phyloP scores from a whole-genome alignment of 92 coral and sea anemone genomes.

The Actinostola sp. region DNA sequence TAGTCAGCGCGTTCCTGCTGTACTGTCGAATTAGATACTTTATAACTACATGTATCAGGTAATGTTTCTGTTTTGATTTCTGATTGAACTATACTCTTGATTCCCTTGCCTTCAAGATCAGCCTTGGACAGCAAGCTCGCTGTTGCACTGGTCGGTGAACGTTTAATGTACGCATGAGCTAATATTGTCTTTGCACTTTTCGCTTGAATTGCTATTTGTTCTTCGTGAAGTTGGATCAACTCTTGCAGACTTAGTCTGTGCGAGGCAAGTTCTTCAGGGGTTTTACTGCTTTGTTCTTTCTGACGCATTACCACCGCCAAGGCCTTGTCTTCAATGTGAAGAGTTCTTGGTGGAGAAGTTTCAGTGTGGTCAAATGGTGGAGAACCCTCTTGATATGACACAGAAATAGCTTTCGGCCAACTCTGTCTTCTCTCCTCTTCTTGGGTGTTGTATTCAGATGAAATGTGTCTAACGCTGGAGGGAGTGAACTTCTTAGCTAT shows the following conservation, averaged over 20 bases:
- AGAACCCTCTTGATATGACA: conserved; percentile 16
- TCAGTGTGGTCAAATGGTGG: conserved; percentile 14
- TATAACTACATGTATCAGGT: background rate
- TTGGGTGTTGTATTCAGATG: conserved; percentile 12
- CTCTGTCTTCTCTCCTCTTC: conserved; percentile 69
- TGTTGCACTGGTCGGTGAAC: conserved; percentile 56
- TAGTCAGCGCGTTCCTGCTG: conserved; percentile 54
- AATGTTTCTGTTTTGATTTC: background rate
- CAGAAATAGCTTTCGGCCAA: conserved; percentile 67
- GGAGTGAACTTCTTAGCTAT: conserved; percentile 75
- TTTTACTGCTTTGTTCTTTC: conserved; percentile 26
- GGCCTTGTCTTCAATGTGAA: conserved; percentile 38
- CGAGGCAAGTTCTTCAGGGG: conserved; percentile 54
- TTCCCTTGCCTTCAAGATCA: conserved; percentile 18
- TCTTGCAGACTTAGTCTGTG: conserved; percentile 89
- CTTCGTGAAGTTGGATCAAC: conserved; percentile 88
- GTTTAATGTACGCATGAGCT: conserved; percentile 66
- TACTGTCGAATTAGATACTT: conserved; percentile 2
- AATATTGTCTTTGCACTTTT: conserved; percentile 76
- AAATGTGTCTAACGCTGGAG: conserved; percentile 36
- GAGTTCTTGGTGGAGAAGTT: conserved; percentile 40
- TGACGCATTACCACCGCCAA: conserved; percentile 19
- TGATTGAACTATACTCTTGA: background rate
- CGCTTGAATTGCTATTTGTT: conserved; percentile 88
- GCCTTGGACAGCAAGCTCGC: conserved; percentile 1